Evolutionary conservation across 2,888 invertebrate genomes (phyloP).

Genomic region (Zonitis immaculata): DNA sequence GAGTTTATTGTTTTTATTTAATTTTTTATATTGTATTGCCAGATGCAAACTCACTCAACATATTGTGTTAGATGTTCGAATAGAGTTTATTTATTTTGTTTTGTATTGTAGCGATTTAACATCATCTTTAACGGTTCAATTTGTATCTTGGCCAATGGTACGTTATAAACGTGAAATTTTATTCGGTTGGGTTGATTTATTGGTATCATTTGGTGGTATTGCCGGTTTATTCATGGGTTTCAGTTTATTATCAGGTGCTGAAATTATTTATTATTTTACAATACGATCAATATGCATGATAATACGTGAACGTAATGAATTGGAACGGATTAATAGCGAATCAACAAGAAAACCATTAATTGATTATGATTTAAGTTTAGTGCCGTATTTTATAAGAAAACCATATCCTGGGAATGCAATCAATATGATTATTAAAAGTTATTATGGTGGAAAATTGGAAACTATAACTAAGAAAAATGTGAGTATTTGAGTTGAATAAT

Average conservation of each 20-base stretch:
- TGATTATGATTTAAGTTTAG: constrained; percentile 42
- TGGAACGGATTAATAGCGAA: constrained; percentile 51
- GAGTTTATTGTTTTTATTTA: too few species aligned
- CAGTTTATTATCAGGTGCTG: constrained; percentile 70
- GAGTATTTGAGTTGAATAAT: too few species aligned
- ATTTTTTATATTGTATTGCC: too few species aligned
- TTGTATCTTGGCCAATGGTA: constrained; percentile 75
- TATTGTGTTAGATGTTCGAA: too few species aligned
- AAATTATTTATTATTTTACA: constrained; percentile 72
- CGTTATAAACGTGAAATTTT: constrained; percentile 74
- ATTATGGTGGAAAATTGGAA: constrained; percentile 5
- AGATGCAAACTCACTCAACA: too few species aligned
- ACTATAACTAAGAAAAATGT: constrained; percentile 15
- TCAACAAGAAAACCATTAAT: constrained; percentile 34
- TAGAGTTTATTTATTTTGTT: too few species aligned
- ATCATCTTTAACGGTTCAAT: constrained; percentile 55
- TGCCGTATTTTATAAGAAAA: constrained; percentile 41
- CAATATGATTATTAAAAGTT: constrained; percentile 27
- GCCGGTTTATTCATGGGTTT: constrained; percentile 69
- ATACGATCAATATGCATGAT: constrained; percentile 64
- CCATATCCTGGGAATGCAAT: constrained; percentile 34
- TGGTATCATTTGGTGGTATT: constrained; percentile 63
- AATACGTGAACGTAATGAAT: constrained; percentile 50
- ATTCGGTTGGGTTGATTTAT: constrained; percentile 78
- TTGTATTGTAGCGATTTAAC: too few species aligned